A percentile compares a stretch with the other conserved stretches of the same genome.
Conservation (phyloP, 1,140 invertebrate genomes). For the Oncopodura yosiiana region DNA sequence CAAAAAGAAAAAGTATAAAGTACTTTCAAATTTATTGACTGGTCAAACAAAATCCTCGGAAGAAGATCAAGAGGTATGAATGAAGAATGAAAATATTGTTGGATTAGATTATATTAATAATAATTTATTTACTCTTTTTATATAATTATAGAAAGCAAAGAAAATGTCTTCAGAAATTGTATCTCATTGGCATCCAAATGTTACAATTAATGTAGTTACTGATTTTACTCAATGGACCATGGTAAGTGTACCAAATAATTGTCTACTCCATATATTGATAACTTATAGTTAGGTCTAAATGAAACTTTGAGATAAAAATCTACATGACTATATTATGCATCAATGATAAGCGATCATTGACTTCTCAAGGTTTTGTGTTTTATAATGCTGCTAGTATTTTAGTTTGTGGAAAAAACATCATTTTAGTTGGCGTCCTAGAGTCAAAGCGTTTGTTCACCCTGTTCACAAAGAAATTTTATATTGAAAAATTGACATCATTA, state of each 20-base stretch:
- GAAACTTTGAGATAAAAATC: too few species aligned
- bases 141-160: constrained; percentile 58
- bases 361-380: not conserved
- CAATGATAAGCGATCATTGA: too few species aligned
- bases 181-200: constrained; percentile 98
- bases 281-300: too few species aligned
- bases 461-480: too few species aligned
- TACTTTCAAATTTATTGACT: constrained; percentile 88
- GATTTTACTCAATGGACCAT: constrained; percentile 90
- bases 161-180: constrained; percentile 75
- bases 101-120: constrained; percentile 35
- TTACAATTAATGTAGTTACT: constrained; percentile 88
- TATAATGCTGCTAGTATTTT: too few species aligned
- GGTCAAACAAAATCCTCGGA: constrained; percentile 71
- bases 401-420: too few species aligned
- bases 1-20: constrained; percentile 77
- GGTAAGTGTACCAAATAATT: constrained; percentile 57
- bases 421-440: too few species aligned
- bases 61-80: constrained; percentile 46
- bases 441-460: too few species aligned
- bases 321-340: too few species aligned
- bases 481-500: too few species aligned
- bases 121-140: constrained; percentile 12
- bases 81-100: not conserved
- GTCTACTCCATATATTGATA: too few species aligned